Percentiles rank a stretch among this genome's conserved stretches.
Conservation (phyloP, 2,888 invertebrate species). For the Alentia gelatinosa region DNA sequence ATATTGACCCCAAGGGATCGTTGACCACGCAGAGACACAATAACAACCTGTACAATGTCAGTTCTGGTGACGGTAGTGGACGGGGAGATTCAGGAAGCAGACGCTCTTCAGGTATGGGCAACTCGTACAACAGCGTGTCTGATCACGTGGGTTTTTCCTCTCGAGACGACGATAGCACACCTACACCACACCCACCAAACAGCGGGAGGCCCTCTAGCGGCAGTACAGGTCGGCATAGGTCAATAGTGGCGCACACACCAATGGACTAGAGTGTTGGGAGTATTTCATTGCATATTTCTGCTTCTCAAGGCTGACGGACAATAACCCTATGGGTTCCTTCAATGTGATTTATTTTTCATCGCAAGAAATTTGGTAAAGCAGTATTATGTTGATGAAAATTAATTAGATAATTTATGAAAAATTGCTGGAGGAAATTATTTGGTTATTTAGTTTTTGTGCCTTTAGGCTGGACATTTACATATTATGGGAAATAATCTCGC, state of each 20-base stretch:
- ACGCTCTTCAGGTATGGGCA: not conserved
- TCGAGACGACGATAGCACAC: not conserved
- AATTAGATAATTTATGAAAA: too few species aligned
- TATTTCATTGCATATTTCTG: too few species aligned
- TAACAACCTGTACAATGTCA: not conserved
- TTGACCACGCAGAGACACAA: constrained; percentile 24
- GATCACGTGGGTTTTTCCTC: not conserved
- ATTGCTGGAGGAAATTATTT: too few species aligned
- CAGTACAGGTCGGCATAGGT: constrained; percentile 26
- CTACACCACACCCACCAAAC: constrained; percentile 40
- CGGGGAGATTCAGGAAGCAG: not conserved
- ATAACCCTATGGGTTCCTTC: too few species aligned
- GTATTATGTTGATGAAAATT: too few species aligned
- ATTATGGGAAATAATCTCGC: too few species aligned
- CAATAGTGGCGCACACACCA: not conserved
- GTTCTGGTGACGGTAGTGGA: not conserved
- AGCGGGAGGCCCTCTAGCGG: constrained; percentile 3
- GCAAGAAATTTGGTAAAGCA: too few species aligned
- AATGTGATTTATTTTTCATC: too few species aligned
- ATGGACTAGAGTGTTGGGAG: not conserved
- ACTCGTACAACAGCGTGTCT: not conserved
- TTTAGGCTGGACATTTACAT: too few species aligned
- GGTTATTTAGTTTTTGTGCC: too few species aligned
- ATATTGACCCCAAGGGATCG: constrained; percentile 40
- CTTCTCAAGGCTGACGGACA: too few species aligned